Evolutionary conservation across 2,113 vertebrate species (phyloP), one percentile per base, ranked within the genome.

Genomic region (Aspiorhynchus laticeps): DNA sequence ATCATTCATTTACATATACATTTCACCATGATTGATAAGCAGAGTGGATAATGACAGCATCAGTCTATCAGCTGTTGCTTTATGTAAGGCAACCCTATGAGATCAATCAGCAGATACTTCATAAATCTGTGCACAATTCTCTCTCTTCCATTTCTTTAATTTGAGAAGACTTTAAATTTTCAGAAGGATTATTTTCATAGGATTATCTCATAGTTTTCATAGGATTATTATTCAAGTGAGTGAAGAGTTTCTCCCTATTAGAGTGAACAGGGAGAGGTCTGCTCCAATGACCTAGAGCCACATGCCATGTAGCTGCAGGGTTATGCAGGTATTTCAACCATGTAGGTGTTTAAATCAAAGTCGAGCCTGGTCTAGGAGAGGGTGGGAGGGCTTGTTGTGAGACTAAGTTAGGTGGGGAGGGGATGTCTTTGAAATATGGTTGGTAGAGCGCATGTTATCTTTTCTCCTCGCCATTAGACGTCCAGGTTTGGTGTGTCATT

Each of bases 291-390:
- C 92, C 92, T 89, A 26, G 1, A 91, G 93, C 89, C 88, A 91
- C 92, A 94, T 93, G 89, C 92, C 91, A 90, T n/a, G 38, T 87
- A 89, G 82, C 89, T 82, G 88, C 90, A 87, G 36, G 85, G 83
- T 87, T 88, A 79, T 89, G 90, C 87, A 89, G 93, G 88, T 86
- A 93, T 94, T 90, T 90, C 86, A 91, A 87, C 89, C 87, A 90
- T 91, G 63, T 90, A 91, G 88, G 92, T 93, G 92, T 93, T 93
- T 94, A 91, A 94, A 96, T 94, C 90, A 94, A 94, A 93, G 90
- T 85, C 86, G 81, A 88, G 75, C 89, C 19, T 2, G 11, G 89
- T 90, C 82, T 90, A 86, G 36, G 90, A 31, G 41, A 83, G 88
- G 90, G 77, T 74, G 89, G 89, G 87, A 88, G 88, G 88, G 91